These are phyloP conservation scores for Clarias magur DNA, from an alignment of 2,113 vertebrate species.

Conservation along the genomic window DNA sequence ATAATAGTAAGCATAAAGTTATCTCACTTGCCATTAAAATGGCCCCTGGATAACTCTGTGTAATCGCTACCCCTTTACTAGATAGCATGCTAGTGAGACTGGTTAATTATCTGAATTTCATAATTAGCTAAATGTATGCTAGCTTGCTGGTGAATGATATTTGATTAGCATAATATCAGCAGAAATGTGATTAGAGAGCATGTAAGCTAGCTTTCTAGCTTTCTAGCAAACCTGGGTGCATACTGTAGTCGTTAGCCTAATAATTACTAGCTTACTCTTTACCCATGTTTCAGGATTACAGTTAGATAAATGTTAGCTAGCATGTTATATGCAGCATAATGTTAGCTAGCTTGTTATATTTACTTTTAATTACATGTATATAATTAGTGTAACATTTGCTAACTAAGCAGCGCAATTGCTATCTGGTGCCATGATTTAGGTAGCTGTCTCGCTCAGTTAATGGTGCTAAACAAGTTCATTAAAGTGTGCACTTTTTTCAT, in stretches of 20 bases:
- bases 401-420: background rate
- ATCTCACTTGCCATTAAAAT: background rate
- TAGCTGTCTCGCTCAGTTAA: background rate
- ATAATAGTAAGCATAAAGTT: background rate
- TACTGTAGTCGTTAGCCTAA: background rate
- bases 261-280: background rate
- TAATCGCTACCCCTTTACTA: background rate
- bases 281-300: background rate
- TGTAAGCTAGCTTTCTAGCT: too few relatives aligned
- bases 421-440: background rate
- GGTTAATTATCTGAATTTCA: background rate
- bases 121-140: background rate
- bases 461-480: background rate
- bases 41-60: background rate
- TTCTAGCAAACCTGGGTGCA: background rate
- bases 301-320: slow-evolving; percentile 3
- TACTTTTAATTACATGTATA: background rate
- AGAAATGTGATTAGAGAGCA: background rate
- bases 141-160: background rate
- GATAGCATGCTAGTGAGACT: background rate
- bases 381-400: background rate
- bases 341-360: background rate
- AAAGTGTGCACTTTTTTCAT: background rate
- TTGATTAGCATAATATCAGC: background rate
- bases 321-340: background rate